Evolutionary conservation across 1,140 invertebrate genomes (phyloP), one percentile per base, ranked within the genome.

Genomic region (Drosophila lini): DNA sequence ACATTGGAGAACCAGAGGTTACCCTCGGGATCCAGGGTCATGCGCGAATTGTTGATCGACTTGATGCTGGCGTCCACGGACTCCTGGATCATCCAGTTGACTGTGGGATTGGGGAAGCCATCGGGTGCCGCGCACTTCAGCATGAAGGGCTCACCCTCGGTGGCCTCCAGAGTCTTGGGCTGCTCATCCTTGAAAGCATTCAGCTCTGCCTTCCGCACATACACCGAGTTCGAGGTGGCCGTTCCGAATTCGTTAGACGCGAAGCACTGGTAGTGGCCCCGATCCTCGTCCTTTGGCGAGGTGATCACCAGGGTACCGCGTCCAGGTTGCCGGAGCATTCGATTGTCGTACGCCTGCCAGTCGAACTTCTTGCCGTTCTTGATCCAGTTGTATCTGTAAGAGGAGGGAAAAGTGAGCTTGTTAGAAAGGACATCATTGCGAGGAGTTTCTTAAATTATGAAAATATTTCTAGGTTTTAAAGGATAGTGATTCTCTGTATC

Each of bases 201-300:
- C 61, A 98, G 93, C 92, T 98, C 97, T 5, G 98, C 97, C 93
- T 98, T 98, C n/a, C 98, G 94, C 13, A 99, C 96, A 86, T 98
- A 98, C 10, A 99, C 97, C 0, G 97, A 97, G 92, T 99, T 98
- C 0, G 97, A 98, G 0, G 97, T 97, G 13, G 98, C 97, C 5
- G 95, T 97, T 47, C 99, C 99, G 94, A 97, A 98, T 81, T 97
- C 96, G 91, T 99, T 99, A 80, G 95, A 94, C 0, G 98, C 98
- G 92, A 98, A 98, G 93, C 99, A 99, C 91, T 99, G 98, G 93
- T 99, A 99, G 79, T 99, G 96, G 34, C 98, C 98, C 32, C 98
- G 94, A 93, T 99, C 98, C 90, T 98, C 98, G 81, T 98, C 96
- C 58, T 96, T 94, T 0, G 98, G 98, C 73, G 94, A 94, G 40